Evolutionary conservation across 2,888 invertebrate species (phyloP), one percentile per base, ranked within the genome.

Genomic region (Mylabris sibirica): DNA sequence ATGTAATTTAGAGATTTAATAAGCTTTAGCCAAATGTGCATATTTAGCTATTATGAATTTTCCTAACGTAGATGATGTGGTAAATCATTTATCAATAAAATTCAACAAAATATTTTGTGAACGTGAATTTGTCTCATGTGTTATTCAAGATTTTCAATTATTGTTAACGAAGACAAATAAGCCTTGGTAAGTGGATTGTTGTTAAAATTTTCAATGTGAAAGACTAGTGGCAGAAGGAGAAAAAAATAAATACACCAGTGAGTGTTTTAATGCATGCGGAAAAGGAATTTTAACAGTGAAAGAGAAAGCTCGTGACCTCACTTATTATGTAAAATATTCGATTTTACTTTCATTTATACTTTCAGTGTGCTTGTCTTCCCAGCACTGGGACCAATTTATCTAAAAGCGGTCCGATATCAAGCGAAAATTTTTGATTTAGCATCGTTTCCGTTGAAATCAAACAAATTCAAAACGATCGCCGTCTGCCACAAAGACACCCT

Each of bases 301-400:
- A 82, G 84, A 83, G 84, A 84, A 84, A 84, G 84, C 49, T 53
- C 83, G 81, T 84, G 81, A 83, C 81, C 81, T 82, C 81, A 83
- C 79, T 76, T 76, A 80, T 84, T 84, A 84, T 83, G 84, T 84
- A 84, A 84, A 84, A 78, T 76, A 73, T 74, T 71, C 70, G 77
- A 80, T 84, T 84, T 84, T 84, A 84, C 84, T 84, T 84, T 84
- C 84, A 83, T 84, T 83, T 77, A 74, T 79, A 79, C 78, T 81
- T 82, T 81, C 79, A 80, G 81, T 77, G 79, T 80, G 74, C 76
- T 81, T 73, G 75, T 82, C 71, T 82, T 82, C 75, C 82, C 82
- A 71, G 75, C 76, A 67, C 75, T 82, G 78, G 80, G 79, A 77
- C 80, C 81, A 71, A 79, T 78, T 74, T 82, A 80, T 77, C 77